Evolutionary conservation across 2,797 vertebrate genomes (phyloP).

Genomic region (Tachyglossus aculeatus): DNA sequence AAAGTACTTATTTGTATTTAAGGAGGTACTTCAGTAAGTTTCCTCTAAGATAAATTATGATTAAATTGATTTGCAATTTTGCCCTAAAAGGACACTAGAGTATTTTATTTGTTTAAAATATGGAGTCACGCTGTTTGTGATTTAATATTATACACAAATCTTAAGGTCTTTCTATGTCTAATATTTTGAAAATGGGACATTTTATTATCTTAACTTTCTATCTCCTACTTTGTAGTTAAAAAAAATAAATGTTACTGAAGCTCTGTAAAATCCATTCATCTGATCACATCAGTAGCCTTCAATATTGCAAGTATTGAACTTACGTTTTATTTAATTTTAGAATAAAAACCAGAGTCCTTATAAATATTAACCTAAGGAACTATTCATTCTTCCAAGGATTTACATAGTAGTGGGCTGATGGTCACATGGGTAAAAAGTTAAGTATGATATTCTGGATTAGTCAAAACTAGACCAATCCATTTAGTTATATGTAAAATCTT

Average conservation of each 20-base stretch:
- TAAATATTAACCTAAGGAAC: not conserved
- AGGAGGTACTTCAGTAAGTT: slow-evolving; percentile 51
- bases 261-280: not conserved
- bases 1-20: slow-evolving; percentile 48
- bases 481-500: not conserved
- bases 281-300: not conserved
- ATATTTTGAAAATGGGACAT: slow-evolving; percentile 43
- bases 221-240: slow-evolving; percentile 33
- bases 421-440: not conserved
- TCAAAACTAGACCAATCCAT: not conserved
- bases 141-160: too few species aligned
- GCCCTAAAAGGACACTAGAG: slow-evolving; percentile 58
- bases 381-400: not conserved
- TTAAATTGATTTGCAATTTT: slow-evolving; percentile 54
- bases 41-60: slow-evolving; percentile 51
- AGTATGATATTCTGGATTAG: not conserved
- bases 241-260: slow-evolving; percentile 5
- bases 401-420: slow-evolving; percentile 1
- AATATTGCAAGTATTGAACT: not conserved
- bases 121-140: too few species aligned
- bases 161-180: slow-evolving; percentile 30
- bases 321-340: not conserved
- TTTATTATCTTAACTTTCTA: slow-evolving; percentile 33
- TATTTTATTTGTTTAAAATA: too few species aligned
- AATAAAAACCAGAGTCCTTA: not conserved